A percentile compares a stretch with the other conserved stretches of the same genome.
Conservation (phyloP, 1,140 invertebrate genomes). For the Lepeophtheirus salmonis region DNA sequence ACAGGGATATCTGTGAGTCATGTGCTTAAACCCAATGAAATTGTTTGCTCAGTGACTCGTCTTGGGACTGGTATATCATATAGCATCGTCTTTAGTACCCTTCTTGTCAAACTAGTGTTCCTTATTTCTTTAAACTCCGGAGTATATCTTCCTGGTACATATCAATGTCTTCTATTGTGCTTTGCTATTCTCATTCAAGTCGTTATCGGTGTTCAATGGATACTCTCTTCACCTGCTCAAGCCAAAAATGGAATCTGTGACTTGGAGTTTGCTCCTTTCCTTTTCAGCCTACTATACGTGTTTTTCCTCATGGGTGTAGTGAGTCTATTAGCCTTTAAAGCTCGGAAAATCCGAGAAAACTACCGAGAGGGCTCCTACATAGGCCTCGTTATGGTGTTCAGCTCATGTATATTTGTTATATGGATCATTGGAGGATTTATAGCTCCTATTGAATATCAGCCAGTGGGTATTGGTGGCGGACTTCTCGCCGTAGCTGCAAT, state of each 20-base stretch:
- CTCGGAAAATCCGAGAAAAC: conserved; percentile 63
- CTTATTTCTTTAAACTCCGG: conserved; percentile 71
- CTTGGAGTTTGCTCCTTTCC: conserved; percentile 32
- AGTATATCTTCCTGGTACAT: conserved; percentile 76
- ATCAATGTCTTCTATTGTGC: conserved; percentile 64
- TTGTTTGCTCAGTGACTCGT: conserved; percentile 30
- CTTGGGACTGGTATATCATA: conserved; percentile 68
- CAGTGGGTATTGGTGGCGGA: conserved; percentile 24
- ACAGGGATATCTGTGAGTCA: conserved; percentile 58
- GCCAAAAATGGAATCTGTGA: not conserved
- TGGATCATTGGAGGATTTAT: conserved; percentile 28
- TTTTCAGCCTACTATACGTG: conserved; percentile 58
- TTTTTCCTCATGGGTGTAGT: conserved; percentile 63
- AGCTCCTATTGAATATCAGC: conserved; percentile 21
- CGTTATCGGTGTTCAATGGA: conserved; percentile 17
- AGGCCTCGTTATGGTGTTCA: conserved; percentile 27
- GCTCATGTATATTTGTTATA: conserved; percentile 29
- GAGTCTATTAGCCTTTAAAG: conserved; percentile 52
- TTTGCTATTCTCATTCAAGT: conserved; percentile 59
- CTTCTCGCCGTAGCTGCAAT: conserved; percentile 29
- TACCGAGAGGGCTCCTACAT: conserved; percentile 47
- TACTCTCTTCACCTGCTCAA: conserved; percentile 9
- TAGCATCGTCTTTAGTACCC: conserved; percentile 67
- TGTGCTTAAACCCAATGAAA: conserved; percentile 41
- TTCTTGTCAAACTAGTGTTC: conserved; percentile 84